Percentiles rank a stretch among this genome's conserved stretches.
phyloP scores from a whole-genome alignment of 2,113 vertebrate species.

The Syngnathus floridae region DNA sequence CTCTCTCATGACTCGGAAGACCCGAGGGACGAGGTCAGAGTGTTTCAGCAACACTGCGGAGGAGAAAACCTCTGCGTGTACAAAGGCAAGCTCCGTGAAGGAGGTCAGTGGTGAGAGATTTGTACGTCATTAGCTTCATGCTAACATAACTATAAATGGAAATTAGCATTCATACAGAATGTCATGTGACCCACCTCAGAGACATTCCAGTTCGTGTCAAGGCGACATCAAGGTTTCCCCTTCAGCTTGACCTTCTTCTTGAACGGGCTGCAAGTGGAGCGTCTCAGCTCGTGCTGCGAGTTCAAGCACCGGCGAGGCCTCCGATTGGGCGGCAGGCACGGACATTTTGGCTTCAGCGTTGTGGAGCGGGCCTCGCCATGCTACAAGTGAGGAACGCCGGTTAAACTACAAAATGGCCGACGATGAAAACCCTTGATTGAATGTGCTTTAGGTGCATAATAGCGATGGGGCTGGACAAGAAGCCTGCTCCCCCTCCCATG shows the following conservation, averaged over 20 bases:
- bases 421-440: background rate
- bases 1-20: slow-evolving; percentile 68
- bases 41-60: slow-evolving; percentile 93
- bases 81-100: slow-evolving; percentile 78
- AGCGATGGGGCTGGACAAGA: slow-evolving; percentile 83
- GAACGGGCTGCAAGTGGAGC: slow-evolving; percentile 84
- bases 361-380: slow-evolving; percentile 85
- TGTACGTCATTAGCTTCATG: no score
- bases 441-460: slow-evolving; percentile 78
- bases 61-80: slow-evolving; percentile 93
- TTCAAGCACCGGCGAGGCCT: slow-evolving; percentile 79
- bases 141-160: no score
- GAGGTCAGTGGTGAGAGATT: slow-evolving; percentile 70
- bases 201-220: slow-evolving; percentile 83
- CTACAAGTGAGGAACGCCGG: slow-evolving; percentile 76
- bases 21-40: slow-evolving; percentile 80
- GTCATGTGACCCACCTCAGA: slow-evolving; percentile 64
- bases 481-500: slow-evolving; percentile 69
- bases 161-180: background rate
- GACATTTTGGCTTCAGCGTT: slow-evolving; percentile 77
- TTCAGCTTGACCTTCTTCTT: slow-evolving; percentile 94
- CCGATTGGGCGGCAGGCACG: slow-evolving; percentile 74
- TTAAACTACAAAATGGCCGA: background rate
- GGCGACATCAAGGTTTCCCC: slow-evolving; percentile 84
- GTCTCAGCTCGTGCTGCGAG: slow-evolving; percentile 96